Conservation (phyloP, 2,888 invertebrate species). For the Phlogophora meticulosa region DNA sequence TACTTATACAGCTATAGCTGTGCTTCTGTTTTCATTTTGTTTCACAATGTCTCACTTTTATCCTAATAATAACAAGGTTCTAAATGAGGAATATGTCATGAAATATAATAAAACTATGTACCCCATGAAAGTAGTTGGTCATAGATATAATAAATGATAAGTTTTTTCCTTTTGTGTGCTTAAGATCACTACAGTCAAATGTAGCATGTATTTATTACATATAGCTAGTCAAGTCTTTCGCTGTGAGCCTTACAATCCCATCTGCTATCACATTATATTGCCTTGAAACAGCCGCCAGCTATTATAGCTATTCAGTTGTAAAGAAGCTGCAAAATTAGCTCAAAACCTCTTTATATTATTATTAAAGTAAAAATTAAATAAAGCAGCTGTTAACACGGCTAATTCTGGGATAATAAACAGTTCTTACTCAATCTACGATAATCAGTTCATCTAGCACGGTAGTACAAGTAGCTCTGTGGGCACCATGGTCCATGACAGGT, state of each 20-base stretch:
- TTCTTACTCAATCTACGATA: conserved; percentile 28
- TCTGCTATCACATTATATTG: conserved; percentile 39
- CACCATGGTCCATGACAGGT: neutral
- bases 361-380: neutral
- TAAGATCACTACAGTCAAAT: conserved; percentile 13
- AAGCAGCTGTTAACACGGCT: neutral
- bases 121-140: neutral
- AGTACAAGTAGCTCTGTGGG: conserved; percentile 3
- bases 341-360: neutral
- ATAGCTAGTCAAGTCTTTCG: conserved; percentile 32
- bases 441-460: conserved; percentile 40
- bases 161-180: conserved; percentile 17
- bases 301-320: neutral
- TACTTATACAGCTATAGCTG: no score
- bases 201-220: conserved; percentile 24
- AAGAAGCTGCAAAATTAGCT: neutral
- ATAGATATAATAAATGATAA: no score
- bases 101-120: neutral
- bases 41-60: neutral
- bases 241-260: conserved; percentile 31
- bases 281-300: neutral
- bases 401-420: conserved; percentile 23
- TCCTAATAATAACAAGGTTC: neutral
- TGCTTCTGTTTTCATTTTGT: neutral
- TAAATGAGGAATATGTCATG: neutral